A percentile compares a stretch with the other conserved stretches of the same genome.
phyloP scores from a whole-genome alignment of 2,888 invertebrate genomes.

The Troides aeacus region DNA sequence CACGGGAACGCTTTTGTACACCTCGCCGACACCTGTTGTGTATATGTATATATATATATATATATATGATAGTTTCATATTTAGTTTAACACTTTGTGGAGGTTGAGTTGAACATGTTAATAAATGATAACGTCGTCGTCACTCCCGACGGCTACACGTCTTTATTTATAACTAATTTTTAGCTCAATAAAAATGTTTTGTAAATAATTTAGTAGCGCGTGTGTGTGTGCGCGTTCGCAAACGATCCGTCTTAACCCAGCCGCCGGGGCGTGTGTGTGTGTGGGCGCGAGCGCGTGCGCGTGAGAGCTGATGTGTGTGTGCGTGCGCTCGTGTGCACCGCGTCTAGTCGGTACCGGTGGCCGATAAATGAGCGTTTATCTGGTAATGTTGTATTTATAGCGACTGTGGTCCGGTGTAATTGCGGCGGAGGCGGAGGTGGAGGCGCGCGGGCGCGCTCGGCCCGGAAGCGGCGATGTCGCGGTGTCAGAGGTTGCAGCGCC shows the following conservation, averaged over 20 bases:
- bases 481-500: conserved; percentile 19
- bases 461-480: conserved; percentile 42
- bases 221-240: background rate
- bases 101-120: no score
- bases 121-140: no score
- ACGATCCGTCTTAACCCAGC: background rate
- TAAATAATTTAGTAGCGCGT: background rate
- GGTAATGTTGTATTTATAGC: conserved; percentile 7
- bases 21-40: no score
- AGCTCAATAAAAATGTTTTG: background rate
- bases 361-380: conserved; percentile 1
- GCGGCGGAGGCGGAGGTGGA: background rate
- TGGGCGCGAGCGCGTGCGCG: background rate
- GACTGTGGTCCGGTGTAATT: conserved; percentile 4
- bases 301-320: background rate
- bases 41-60: no score
- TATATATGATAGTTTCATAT: no score
- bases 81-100: no score
- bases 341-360: background rate
- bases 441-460: conserved; percentile 4
- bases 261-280: no score
- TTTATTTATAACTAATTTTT: no score
- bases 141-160: no score
- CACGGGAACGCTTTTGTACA: no score
- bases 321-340: background rate